A percentile compares a stretch with the other conserved stretches of the same genome.
Conservation (phyloP, 23 tunicate species). For the Phallusia fumigata region DNA sequence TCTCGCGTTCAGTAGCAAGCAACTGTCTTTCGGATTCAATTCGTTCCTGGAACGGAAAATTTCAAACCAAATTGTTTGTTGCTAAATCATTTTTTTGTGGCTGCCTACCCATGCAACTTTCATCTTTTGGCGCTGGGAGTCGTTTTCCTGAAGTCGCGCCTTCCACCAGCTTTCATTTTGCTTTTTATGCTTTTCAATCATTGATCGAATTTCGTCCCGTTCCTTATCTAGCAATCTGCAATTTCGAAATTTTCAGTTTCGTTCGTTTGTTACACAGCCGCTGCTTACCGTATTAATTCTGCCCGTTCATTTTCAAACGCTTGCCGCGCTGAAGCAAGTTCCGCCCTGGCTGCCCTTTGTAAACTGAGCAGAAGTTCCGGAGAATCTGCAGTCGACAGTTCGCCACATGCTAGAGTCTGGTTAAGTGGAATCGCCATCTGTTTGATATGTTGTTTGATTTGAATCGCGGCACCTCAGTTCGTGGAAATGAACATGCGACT, state of each 20-base stretch:
- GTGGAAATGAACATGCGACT: too few species aligned
- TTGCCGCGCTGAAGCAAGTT: conserved; percentile 51
- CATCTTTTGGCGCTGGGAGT: conserved; percentile 42
- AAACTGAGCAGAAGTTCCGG: conserved; percentile 34
- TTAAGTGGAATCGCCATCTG: conserved; percentile 18
- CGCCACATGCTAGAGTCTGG: neutral
- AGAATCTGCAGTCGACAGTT: neutral
- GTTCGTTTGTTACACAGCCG: too few species aligned
- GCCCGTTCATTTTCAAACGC: conserved; percentile 45
- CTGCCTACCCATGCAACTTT: conserved; percentile 47
- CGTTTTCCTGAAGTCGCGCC: conserved; percentile 32
- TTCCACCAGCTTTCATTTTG: conserved; percentile 71
- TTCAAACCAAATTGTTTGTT: neutral
- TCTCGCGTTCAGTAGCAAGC: conserved; percentile 15
- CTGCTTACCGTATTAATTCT: conserved; percentile 26
- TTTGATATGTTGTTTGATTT: neutral
- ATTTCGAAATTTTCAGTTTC: neutral
- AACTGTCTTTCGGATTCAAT: conserved; percentile 18
- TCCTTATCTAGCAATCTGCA: conserved; percentile 9
- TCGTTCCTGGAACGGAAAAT: conserved; percentile 14
- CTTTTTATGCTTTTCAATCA: conserved; percentile 25
- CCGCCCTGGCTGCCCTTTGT: conserved; percentile 38
- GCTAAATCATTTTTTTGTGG: neutral
- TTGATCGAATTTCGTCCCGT: conserved; percentile 10
- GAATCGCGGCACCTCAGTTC: neutral